phyloP scores from a whole-genome alignment of 2,113 vertebrate species.

The Oncorhynchus mykiss region DNA sequence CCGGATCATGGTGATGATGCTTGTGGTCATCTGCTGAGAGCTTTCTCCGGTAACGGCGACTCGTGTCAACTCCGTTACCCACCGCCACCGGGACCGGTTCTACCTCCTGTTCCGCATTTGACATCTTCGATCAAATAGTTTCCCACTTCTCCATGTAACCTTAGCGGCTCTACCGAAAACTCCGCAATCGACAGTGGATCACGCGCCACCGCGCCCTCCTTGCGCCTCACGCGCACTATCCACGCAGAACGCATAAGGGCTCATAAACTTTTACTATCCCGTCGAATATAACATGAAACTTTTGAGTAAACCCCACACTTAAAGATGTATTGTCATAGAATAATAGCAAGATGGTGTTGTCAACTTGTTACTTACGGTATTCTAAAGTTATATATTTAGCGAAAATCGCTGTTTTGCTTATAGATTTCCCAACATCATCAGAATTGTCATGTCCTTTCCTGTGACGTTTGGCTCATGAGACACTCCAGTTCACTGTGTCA shows the following conservation, averaged over 20 bases:
- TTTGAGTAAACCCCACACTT: not conserved
- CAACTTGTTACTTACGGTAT: not conserved
- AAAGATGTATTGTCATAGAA: not conserved
- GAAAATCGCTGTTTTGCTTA: not conserved
- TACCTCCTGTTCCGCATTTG: slow-evolving; percentile 12
- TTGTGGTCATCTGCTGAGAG: slow-evolving; percentile 11
- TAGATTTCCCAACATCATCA: not conserved
- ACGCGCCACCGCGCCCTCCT: not conserved
- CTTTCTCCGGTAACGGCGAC: slow-evolving; percentile 18
- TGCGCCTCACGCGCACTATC: too few species aligned
- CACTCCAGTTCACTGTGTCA: too few species aligned
- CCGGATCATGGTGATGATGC: slow-evolving; percentile 18
- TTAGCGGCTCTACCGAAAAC: not conserved
- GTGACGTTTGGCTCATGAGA: slow-evolving; percentile 17
- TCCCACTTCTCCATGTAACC: too few species aligned
- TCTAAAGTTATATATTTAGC: not conserved
- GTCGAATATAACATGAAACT: not conserved
- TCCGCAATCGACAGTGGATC: not conserved
- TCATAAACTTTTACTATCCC: not conserved
- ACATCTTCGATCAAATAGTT: slow-evolving; percentile 27
- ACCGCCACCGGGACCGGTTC: slow-evolving; percentile 20
- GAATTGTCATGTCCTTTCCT: not conserved
- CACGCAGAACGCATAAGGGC: not conserved
- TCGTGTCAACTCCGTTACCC: slow-evolving; percentile 15
- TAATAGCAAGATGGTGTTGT: not conserved